Evolutionary conservation across 2,797 vertebrate species (phyloP), one percentile per base, ranked within the genome.

Genomic region (Halcyon smyrnensis): DNA sequence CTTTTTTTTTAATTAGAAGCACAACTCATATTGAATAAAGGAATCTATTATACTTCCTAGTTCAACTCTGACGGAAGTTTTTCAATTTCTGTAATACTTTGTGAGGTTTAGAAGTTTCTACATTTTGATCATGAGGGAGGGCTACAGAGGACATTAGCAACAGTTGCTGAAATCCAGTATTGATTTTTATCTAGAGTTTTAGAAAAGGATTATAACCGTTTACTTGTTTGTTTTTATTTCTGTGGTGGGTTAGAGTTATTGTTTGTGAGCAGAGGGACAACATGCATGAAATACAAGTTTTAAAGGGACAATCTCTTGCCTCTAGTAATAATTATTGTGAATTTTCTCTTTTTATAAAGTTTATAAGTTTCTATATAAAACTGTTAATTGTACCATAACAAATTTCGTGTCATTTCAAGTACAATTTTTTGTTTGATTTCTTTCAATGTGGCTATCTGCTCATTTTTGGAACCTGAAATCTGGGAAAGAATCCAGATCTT

Each of bases 401-500:
- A 48, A 32, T 50, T 71, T 78, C 32, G 48, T 64, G 11, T 17
- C 1, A 34, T 67, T 71, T 84, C 67, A 73, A 56, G 20, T 36
- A 39, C 0, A 3, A 2, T 89, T 79, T 78, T 53, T 37, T 46
- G 1, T 57, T 65, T 69, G 1, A 9, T 74, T 80, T 79, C 14
- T 67, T 43, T 74, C 41, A 54, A 0, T 63, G 9, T 34, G 37
- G 6, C n/a, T 67, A 5, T 50, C 5, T 0, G 0, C 15, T 70
- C 4, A 36, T 69, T 69, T 87, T 73, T 51, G 11, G 16, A 73
- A 60, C 12, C 24, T 63, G 11, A 74, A 84, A 56, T 16, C 51
- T 15, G 1, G 0, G 9, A 79, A 9, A 3, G 6, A 91, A 84
- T 57, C 3, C 23, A 43, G 6, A 19, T 71, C 16, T 50, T 69